A percentile compares a stretch with the other conserved stretches of the same genome.
Evolutionary conservation across 2,888 invertebrate species (phyloP).

Genomic region (Conomelus anceps): DNA sequence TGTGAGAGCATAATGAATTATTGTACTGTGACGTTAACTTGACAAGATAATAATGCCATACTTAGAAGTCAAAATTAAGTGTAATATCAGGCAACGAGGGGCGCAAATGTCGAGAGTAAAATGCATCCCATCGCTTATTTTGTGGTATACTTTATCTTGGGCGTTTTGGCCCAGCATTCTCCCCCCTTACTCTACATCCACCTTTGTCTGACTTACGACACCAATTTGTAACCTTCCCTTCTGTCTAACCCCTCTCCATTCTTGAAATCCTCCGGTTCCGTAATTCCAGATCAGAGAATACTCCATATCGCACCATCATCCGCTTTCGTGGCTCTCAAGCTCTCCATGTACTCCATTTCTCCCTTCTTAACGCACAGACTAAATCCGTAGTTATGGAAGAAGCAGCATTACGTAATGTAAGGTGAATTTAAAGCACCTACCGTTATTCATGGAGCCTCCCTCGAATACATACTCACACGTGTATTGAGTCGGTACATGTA

Average conservation of each 20-base stretch:
- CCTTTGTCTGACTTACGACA: conserved; percentile 4
- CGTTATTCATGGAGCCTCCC: background rate
- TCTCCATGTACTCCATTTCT: background rate
- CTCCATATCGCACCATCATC: background rate
- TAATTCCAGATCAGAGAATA: background rate
- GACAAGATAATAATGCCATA: too few species aligned
- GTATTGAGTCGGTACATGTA: too few species aligned
- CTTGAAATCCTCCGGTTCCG: background rate
- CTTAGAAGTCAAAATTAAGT: background rate
- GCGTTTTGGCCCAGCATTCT: background rate
- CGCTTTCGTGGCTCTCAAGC: background rate
- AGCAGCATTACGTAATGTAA: background rate
- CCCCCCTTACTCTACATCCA: background rate
- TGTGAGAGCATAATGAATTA: background rate
- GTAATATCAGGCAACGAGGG: background rate
- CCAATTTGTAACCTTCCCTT: background rate
- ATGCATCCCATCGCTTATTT: background rate
- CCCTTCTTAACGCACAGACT: background rate
- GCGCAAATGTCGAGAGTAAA: background rate
- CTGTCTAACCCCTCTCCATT: background rate
- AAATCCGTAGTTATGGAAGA: background rate
- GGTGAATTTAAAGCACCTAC: background rate
- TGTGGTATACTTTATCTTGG: background rate
- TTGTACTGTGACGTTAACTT: background rate
- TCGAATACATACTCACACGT: background rate